Evolutionary conservation across 2,888 invertebrate genomes (phyloP).

Genomic region (Mactromeris polynyma): DNA sequence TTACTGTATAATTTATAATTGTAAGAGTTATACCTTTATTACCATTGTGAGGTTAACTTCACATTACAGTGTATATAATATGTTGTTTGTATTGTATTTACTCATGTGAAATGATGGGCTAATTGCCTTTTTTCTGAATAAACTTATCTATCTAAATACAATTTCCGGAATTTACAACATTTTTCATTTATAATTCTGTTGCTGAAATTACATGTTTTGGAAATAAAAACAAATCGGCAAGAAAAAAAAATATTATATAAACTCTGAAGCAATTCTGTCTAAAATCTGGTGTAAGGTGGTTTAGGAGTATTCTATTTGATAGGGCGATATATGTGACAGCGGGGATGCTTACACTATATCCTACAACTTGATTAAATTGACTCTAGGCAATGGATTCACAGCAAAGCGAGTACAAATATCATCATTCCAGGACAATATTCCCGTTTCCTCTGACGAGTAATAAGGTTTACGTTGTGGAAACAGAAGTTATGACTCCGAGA

Average conservation of each 20-base stretch:
- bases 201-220: too few relatives aligned
- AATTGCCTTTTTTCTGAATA: too few relatives aligned
- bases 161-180: too few relatives aligned
- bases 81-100: too few relatives aligned
- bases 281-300: background rate
- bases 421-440: background rate
- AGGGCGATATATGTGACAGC: background rate
- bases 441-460: background rate
- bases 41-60: too few relatives aligned
- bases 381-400: background rate
- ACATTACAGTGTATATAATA: too few relatives aligned
- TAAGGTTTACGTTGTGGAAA: background rate
- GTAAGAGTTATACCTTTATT: too few relatives aligned
- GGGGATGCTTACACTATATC: background rate
- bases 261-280: background rate
- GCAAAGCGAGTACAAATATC: background rate
- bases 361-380: conserved; percentile 3
- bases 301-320: background rate
- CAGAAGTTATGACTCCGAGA: background rate
- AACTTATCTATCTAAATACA: too few relatives aligned
- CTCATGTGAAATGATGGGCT: too few relatives aligned
- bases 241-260: background rate
- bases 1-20: too few relatives aligned
- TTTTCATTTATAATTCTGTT: too few relatives aligned
- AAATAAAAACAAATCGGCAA: background rate